Base-by-base conservation (phyloP, 92 coral and sea anemone species). In the Siderastrea siderea region DNA sequence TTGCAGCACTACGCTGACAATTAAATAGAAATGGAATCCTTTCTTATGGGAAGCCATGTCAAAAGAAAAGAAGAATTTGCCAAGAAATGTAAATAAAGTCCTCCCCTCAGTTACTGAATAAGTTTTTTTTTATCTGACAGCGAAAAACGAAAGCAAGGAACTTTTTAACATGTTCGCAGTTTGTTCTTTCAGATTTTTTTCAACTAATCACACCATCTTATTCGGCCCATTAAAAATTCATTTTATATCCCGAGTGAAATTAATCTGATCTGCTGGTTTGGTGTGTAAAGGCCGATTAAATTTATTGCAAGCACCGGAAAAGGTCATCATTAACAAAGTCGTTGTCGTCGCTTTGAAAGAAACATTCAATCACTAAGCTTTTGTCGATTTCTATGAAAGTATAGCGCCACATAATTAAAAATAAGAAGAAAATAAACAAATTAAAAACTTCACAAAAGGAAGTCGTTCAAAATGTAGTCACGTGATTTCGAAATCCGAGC, bases 41-140 rank as follows among this genome's bases (percentile, higher is more conserved):
- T 79, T 64, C 48, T 64, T 62, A 62, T 19, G 60, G 60, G 73
- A 79, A 65, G 52, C 58, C 83, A 12, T 48, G 83, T 79, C 83
- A 79, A 16, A 63, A 46, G 7, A 19, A 11, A 64, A 79, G 10
- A 44, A 79, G 48, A 64, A 17, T 16, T 64, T 47, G 68, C 80
- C 73, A 48, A 62, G 14, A 61, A 62, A 47, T 47, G 55, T 48
- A 79, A 79, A 79, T 47, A 79, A 47, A 49, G 16, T 3, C 13
- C 80, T 79, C 64, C 71, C 58, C 43, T 55, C 58, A 54, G 2
- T 15, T 17, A 46, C 57, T 13, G 77, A 58, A 76, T 44, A 57
- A 44, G 16, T 44, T 51, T 73, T n/a, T 38, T 76, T 76, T 76
- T 14, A 58, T 26, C 80, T 13, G 66, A 44, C 19, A 15, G 80